Evolutionary conservation across 2,113 vertebrate genomes (phyloP).

Genomic region (Raja brachyura): DNA sequence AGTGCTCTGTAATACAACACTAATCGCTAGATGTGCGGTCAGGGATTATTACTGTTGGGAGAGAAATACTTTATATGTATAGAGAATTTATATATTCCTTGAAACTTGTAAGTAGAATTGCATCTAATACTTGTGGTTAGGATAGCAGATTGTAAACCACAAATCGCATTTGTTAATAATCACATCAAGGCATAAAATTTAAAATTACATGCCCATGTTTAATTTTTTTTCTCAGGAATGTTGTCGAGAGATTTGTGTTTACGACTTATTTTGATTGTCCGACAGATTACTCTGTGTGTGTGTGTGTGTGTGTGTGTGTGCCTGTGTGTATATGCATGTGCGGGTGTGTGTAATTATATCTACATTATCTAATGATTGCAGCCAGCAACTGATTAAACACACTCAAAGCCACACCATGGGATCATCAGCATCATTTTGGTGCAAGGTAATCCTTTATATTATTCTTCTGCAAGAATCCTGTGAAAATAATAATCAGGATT

Average conservation of each 20-base stretch:
- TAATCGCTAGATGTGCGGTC: not conserved
- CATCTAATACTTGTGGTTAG: not conserved
- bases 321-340: not conserved
- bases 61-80: not conserved
- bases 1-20: not conserved
- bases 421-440: not conserved
- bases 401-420: not conserved
- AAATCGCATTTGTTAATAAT: not conserved
- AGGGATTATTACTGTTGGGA: not conserved
- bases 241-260: not conserved
- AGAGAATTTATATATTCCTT: not conserved
- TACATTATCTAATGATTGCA: not conserved
- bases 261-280: not conserved
- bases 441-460: not conserved
- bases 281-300: not conserved
- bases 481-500: not conserved
- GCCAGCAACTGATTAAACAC: not conserved
- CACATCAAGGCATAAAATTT: not conserved
- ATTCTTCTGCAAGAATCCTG: not conserved
- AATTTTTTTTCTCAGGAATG: constrained; percentile 9
- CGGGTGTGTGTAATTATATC: not conserved
- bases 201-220: not conserved
- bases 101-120: not conserved
- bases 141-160: not conserved
- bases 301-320: no score